Percentiles rank a stretch among this genome's conserved stretches.
phyloP scores from a whole-genome alignment of 2,797 vertebrate genomes.

The Takifugu rubripes region DNA sequence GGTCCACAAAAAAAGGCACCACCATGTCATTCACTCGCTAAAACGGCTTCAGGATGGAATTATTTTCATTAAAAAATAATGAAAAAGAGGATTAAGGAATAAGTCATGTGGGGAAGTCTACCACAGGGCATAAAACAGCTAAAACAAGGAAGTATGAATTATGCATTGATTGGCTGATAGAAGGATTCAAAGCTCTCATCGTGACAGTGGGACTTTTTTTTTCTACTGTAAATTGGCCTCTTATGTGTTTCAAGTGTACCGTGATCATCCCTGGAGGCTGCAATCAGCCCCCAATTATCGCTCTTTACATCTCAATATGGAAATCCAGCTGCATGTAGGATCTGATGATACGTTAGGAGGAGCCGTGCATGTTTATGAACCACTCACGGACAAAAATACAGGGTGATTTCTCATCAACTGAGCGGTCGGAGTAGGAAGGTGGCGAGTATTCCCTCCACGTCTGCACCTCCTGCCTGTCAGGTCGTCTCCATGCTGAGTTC shows the following conservation, averaged over 20 bases:
- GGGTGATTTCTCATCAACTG: slow-evolving; percentile 58
- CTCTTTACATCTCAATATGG: slow-evolving; percentile 74
- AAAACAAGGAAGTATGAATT: no score
- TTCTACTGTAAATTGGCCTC: slow-evolving; percentile 35
- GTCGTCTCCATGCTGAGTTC: not conserved
- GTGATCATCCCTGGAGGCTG: slow-evolving; percentile 56
- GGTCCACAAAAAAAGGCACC: no score
- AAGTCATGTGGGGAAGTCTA: no score
- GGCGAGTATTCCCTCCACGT: slow-evolving; percentile 26
- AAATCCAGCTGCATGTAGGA: slow-evolving; percentile 60
- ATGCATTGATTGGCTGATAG: no score
- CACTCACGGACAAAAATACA: slow-evolving; percentile 51
- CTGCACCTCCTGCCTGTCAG: slow-evolving; percentile 36
- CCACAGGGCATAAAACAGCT: not conserved
- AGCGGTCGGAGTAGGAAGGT: slow-evolving; percentile 42
- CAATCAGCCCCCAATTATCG: slow-evolving; percentile 77
- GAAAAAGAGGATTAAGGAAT: no score
- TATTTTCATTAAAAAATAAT: no score
- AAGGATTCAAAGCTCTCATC: slow-evolving; percentile 37
- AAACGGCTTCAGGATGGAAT: no score
- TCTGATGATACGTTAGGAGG: slow-evolving; percentile 50
- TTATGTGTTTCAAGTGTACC: slow-evolving; percentile 43
- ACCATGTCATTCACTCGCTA: no score
- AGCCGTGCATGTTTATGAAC: slow-evolving; percentile 44
- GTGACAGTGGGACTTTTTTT: slow-evolving; percentile 25